phyloP scores from a whole-genome alignment of 2,888 invertebrate genomes.

The Griposia aprilina region DNA sequence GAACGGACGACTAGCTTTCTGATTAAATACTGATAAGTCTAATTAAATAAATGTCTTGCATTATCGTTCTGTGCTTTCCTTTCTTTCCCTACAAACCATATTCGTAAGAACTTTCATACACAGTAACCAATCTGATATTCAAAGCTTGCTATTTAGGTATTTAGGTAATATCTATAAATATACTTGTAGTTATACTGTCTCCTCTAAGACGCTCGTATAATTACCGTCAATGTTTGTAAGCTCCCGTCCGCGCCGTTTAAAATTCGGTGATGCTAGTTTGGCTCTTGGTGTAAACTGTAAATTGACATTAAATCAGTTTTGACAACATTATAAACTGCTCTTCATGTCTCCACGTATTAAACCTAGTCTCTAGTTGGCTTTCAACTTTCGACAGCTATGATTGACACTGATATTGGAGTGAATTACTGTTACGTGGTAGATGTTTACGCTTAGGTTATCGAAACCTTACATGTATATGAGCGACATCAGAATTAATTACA shows the following conservation, averaged over 20 bases:
- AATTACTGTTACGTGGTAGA: neutral
- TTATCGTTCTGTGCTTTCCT: no score
- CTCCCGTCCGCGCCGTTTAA: constrained; percentile 33
- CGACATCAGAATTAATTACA: neutral
- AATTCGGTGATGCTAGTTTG: constrained; percentile 46
- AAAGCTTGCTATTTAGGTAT: no score
- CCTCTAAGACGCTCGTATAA: constrained; percentile 22
- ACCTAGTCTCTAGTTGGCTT: neutral
- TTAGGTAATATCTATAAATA: no score
- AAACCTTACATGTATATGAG: no score
- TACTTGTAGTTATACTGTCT: no score
- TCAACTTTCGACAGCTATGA: neutral
- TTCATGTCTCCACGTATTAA: neutral
- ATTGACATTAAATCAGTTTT: constrained; percentile 58
- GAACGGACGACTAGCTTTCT: no score
- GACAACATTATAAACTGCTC: constrained; percentile 28
- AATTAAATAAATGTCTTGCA: no score
- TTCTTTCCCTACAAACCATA: no score
- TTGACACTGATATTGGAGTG: no score
- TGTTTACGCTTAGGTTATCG: neutral
- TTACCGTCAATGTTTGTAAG: constrained; percentile 29
- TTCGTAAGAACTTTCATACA: no score
- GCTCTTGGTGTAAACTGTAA: constrained; percentile 47
- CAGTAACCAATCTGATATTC: no score
- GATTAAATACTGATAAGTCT: no score